phyloP scores from a whole-genome alignment of 2,888 invertebrate species.

The Lycocerus yunnanus region DNA sequence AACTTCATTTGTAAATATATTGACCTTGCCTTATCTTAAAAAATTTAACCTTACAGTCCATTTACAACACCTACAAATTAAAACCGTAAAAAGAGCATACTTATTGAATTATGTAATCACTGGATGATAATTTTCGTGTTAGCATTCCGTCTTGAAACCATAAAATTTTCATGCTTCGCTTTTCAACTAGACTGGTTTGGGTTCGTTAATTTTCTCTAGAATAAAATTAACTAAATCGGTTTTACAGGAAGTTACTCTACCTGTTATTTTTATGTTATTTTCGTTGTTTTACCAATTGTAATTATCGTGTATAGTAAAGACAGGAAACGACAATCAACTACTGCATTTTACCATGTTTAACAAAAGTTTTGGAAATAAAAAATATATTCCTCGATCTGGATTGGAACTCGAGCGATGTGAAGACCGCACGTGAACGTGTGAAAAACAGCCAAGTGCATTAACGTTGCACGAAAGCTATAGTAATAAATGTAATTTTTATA shows the following conservation, averaged over 20 bases:
- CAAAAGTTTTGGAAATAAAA: no score
- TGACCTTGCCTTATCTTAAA: not conserved
- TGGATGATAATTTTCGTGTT: not conserved
- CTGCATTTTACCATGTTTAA: not conserved
- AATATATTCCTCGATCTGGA: not conserved
- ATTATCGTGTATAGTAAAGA: not conserved
- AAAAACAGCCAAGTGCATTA: not conserved
- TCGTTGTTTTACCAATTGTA: not conserved
- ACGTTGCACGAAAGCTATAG: not conserved
- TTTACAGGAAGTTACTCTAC: not conserved
- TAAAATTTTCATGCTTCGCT: not conserved
- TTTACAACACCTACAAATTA: not conserved
- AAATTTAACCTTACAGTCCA: conserved; percentile 1
- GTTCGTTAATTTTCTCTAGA: not conserved
- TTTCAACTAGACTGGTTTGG: not conserved
- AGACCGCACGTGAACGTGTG: not conserved
- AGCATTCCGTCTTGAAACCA: not conserved
- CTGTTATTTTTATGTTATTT: not conserved
- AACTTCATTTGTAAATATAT: not conserved
- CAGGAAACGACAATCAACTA: conserved; percentile 3
- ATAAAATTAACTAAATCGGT: not conserved
- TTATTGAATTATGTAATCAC: not conserved
- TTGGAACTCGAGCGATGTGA: not conserved
- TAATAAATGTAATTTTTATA: not conserved
- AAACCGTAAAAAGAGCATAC: not conserved